Evolutionary conservation across 2,888 invertebrate species (phyloP).

Genomic region (Baronia brevicornis): DNA sequence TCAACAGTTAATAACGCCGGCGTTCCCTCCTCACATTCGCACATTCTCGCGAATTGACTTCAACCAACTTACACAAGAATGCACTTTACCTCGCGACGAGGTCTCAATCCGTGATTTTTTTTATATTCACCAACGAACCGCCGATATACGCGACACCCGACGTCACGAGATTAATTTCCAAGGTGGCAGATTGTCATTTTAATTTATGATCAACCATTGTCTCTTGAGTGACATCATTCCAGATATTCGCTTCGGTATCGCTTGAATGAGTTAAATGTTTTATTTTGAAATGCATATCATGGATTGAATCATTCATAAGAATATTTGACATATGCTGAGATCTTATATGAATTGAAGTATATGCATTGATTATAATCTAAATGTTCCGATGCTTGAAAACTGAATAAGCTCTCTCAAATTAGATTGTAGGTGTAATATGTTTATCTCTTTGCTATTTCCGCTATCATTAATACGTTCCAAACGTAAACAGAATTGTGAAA

Average conservation of each 20-base stretch:
- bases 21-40: constrained; percentile 48
- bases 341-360: too few relatives aligned
- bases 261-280: constrained; percentile 31
- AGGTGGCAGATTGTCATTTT: constrained; percentile 69
- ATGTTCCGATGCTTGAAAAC: too few relatives aligned
- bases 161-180: constrained; percentile 68
- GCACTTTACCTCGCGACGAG: constrained; percentile 61
- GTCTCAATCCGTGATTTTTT: constrained; percentile 66
- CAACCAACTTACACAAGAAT: constrained; percentile 63
- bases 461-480: constrained; percentile 5
- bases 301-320: background rate
- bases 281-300: constrained; percentile 9
- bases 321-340: too few relatives aligned
- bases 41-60: constrained; percentile 62
- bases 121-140: constrained; percentile 52
- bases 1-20: constrained; percentile 24
- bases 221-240: constrained; percentile 58
- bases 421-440: constrained; percentile 8
- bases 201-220: constrained; percentile 71
- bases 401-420: constrained; percentile 8
- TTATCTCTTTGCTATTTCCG: constrained; percentile 8
- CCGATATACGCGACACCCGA: constrained; percentile 57
- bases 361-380: too few relatives aligned
- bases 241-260: constrained; percentile 30
- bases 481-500: constrained; percentile 3